Base-by-base conservation (phyloP, 2,888 invertebrate genomes). In the Euzetes globulus region DNA sequence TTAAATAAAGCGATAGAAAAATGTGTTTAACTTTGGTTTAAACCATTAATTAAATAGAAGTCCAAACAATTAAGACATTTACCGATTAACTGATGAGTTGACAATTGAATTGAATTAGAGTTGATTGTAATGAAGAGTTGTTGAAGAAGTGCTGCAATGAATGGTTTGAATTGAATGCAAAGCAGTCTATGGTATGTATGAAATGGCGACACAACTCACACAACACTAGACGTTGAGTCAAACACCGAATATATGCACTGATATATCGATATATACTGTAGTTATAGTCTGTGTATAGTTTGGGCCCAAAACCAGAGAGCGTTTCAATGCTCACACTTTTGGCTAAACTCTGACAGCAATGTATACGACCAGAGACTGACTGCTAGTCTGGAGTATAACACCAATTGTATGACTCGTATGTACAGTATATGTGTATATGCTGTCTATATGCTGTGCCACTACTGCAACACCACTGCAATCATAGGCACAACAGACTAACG, bases 131-230 rank as follows among this genome's bases (percentile, higher is more conserved):
- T 65, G 19, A 33, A n/a, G 63, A 15, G 6, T 27, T 5, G 17
- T 29, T 13, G 13, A 27, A 29, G 22, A 4, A 29, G 33, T 15
- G 65, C 13, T 65, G 37, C 17, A 29, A 29, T 65, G 63, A 63
- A 29, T 63, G 33, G 29, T 33, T 33, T 55, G n/a, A 47, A 17
- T 47, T 47, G 47, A 50, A 50, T 50, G 58, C 27, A 9, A 58
- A 25, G 58, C 4, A 58, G 25, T 60, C 29, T 60, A 29, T 58
- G 27, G 63, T 41, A 33, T 68, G 68, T 37, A 37, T 41, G 70
- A 70, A 70, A 70, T 70, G 70, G 70, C 70, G 47, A 70, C 70
- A 25, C 47, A 45, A 68, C 68, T 41, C n/a, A 13, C n/a, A n/a
- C 11, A 19, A 47, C 47, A 47, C 70, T 45, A 45, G 15, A 45